phyloP scores from a whole-genome alignment of 2,113 vertebrate species.

The Eclectus roratus region DNA sequence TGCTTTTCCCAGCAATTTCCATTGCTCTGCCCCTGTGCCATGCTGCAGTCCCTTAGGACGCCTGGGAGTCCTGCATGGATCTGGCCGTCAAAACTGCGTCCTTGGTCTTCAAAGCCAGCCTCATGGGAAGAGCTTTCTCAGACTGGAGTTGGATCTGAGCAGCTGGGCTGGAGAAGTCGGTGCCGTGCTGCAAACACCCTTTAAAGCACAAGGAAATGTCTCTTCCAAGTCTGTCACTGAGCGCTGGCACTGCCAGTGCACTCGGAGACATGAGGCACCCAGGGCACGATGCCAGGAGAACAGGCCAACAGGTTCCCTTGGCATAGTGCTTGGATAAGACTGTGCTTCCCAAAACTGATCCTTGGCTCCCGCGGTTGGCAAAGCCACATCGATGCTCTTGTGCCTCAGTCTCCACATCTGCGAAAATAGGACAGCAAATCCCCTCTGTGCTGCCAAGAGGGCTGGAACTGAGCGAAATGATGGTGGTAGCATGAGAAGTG shows the following conservation, averaged over 20 bases:
- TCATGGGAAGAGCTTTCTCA: not conserved
- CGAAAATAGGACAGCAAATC: not conserved
- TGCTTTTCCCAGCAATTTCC: not conserved
- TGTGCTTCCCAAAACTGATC: not conserved
- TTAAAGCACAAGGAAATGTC: not conserved
- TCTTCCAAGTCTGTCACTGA: not conserved
- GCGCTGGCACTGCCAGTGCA: rapidly evolving
- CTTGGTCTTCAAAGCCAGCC: not conserved
- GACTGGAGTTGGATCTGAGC: not conserved
- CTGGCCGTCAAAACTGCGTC: not conserved
- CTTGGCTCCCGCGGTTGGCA: not conserved
- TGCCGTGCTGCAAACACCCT: not conserved
- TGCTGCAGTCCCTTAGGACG: not conserved
- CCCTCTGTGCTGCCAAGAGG: not conserved
- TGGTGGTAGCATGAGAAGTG: not conserved
- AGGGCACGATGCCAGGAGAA: not conserved
- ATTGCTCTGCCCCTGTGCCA: not conserved
- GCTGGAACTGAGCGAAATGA: not conserved
- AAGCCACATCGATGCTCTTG: not conserved
- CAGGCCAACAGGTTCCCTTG: not conserved
- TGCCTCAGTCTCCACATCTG: not conserved
- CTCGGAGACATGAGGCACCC: not conserved
- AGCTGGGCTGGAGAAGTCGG: not conserved
- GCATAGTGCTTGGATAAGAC: not conserved
- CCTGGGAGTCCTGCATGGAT: not conserved